Conservation (phyloP, 2,113 vertebrate species). For the Podocnemis expansa region DNA sequence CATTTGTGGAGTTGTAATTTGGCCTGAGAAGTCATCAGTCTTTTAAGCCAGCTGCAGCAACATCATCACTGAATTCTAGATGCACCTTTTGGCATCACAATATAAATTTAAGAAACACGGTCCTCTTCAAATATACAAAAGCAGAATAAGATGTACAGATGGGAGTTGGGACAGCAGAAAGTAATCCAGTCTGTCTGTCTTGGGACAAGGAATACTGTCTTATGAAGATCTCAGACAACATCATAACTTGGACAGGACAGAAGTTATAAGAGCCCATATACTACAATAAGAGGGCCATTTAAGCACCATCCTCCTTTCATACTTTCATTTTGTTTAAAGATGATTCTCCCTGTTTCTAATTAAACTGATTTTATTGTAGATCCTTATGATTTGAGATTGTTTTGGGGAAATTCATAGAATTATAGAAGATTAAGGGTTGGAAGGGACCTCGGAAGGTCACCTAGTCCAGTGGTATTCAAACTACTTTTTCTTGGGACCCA, state of each 20-base stretch:
- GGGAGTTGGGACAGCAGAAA: not conserved
- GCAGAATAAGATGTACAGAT: not conserved
- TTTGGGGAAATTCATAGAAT: not conserved
- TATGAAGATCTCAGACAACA: not conserved
- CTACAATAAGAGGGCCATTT: not conserved
- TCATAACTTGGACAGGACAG: not conserved
- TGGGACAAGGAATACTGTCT: not conserved
- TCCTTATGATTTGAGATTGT: not conserved
- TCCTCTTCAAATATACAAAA: not conserved
- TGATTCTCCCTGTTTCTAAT: not conserved
- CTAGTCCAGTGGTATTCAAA: too few species aligned
- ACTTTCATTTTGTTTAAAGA: not conserved
- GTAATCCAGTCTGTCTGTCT: not conserved
- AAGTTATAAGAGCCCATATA: not conserved
- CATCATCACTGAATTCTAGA: not conserved
- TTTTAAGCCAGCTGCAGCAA: not conserved
- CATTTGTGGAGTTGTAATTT: not conserved
- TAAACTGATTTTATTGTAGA: not conserved
- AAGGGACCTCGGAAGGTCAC: too few species aligned
- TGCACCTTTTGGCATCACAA: not conserved
- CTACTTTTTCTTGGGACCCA: too few species aligned
- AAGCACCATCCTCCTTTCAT: not conserved
- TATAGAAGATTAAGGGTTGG: too few species aligned
- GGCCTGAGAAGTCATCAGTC: not conserved
- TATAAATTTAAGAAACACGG: not conserved